Evolutionary conservation across 2,888 invertebrate species (phyloP).

Genomic region (Papilio gigon): DNA sequence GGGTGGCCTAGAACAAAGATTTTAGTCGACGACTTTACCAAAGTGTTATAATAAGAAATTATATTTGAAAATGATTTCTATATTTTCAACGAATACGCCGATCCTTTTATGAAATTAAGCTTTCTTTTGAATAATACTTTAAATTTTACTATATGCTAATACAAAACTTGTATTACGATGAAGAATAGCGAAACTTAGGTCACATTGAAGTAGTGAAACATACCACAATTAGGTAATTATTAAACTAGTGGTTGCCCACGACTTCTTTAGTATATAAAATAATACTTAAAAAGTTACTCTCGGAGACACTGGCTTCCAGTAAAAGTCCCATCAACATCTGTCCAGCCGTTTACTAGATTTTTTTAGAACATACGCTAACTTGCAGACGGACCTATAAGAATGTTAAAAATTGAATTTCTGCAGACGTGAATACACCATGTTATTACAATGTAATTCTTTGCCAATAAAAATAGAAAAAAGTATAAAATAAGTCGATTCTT

Average conservation of each 20-base stretch:
- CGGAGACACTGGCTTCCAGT: no score
- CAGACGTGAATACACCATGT: no score
- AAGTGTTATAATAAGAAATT: constrained; percentile 76
- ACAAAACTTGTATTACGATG: background rate
- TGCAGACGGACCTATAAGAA: no score
- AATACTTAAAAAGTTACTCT: no score
- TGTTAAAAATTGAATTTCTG: no score
- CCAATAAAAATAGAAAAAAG: background rate
- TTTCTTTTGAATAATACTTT: constrained; percentile 19
- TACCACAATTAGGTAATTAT: background rate
- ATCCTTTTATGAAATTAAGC: background rate
- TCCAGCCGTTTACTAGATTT: no score
- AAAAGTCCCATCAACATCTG: no score
- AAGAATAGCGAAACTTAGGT: background rate
- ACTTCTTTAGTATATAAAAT: no score
- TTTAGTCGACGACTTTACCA: constrained; percentile 74
- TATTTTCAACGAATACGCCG: constrained; percentile 17
- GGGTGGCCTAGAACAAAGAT: constrained; percentile 76
- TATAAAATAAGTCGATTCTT: constrained; percentile 7
- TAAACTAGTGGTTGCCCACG: no score
- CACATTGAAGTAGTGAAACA: background rate
- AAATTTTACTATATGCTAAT: no score
- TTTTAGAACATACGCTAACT: no score
- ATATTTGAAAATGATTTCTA: constrained; percentile 35
- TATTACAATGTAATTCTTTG: no score